Percentiles rank a stretch among this genome's conserved stretches.
Evolutionary conservation across 2,888 invertebrate species (phyloP).

Genomic region (Willowsia nigromaculata): DNA sequence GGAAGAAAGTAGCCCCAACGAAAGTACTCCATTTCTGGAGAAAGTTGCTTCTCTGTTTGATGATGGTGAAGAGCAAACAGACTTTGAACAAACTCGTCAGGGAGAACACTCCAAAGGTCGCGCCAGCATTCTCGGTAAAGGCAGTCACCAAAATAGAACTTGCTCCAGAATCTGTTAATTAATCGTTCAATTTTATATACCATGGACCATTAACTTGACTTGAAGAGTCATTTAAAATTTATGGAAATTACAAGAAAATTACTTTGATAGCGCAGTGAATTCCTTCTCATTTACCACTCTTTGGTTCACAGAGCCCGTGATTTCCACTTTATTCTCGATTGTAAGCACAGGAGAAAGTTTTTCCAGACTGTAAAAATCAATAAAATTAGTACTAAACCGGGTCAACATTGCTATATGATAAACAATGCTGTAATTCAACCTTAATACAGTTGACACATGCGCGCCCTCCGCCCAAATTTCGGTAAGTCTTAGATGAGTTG

Average conservation of each 20-base stretch:
- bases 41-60: background rate
- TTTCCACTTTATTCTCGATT: background rate
- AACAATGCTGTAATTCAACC: too few species aligned
- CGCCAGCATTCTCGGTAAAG: slow-evolving; percentile 74
- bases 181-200: too few species aligned
- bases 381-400: background rate
- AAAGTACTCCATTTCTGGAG: background rate
- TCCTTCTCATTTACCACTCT: slow-evolving; percentile 39
- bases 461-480: slow-evolving; percentile 48
- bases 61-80: background rate
- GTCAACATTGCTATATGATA: too few species aligned
- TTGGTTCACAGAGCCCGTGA: slow-evolving; percentile 15
- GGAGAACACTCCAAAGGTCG: slow-evolving; percentile 68
- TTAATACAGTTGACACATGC: slow-evolving; percentile 31
- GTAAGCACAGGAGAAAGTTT: background rate
- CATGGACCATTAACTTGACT: too few species aligned
- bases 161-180: slow-evolving; percentile 71
- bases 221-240: too few species aligned
- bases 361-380: slow-evolving; percentile 14
- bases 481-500: background rate
- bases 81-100: slow-evolving; percentile 39
- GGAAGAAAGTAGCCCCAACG: slow-evolving; percentile 36
- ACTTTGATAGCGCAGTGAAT: slow-evolving; percentile 47
- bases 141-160: slow-evolving; percentile 72
- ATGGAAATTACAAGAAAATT: too few species aligned